Evolutionary conservation across 2,113 vertebrate species (phyloP), one percentile per base, ranked within the genome.

Genomic region (Hipposideros armiger): DNA sequence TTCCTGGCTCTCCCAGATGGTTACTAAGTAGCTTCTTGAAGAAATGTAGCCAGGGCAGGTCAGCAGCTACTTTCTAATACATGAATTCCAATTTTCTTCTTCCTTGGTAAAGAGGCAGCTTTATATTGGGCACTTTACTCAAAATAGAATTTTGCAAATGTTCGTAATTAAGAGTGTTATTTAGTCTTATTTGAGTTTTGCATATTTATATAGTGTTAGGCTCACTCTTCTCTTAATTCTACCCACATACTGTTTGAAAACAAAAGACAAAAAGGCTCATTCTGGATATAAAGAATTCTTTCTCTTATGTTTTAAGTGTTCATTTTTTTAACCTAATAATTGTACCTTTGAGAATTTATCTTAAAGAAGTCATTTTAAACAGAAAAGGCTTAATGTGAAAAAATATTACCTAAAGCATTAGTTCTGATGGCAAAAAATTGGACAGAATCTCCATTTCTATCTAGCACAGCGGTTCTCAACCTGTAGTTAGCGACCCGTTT

Each of bases 281-380:
- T 95, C 66, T 89, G 36, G 30, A 47, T 60, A 62, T 74, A 69
- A 47, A 95, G 74, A 89, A 36, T 47, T 2, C 42, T 72, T 86
- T 80, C 20, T 87, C 30, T 96, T 85, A 80, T 26, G 54, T 92
- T 84, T 95, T 90, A 69, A 87, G 42, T 60, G 13, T 89, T 88
- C 60, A 20, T 50, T 86, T 81, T 85, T 77, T 72, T 52, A 62
- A 54, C 4, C n/a, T 73, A 91, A 50, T 91, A 86, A 84, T 95
- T 93, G 3, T 86, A 62, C 30, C n/a, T 95, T 90, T 76, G 82
- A 90, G 45, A 80, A 58, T 94, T 93, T 77, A 66, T 81, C 36
- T 69, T 90, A 70, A 95, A 90, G 36, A 36, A 36, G 36, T 42
- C 64, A 95, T 67, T 81, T 45, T 94, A 82, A 58, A 85, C 17